A percentile compares a stretch with the other conserved stretches of the same genome.
phyloP scores from a whole-genome alignment of 2,113 vertebrate species.

The Pterocles gutturalis region DNA sequence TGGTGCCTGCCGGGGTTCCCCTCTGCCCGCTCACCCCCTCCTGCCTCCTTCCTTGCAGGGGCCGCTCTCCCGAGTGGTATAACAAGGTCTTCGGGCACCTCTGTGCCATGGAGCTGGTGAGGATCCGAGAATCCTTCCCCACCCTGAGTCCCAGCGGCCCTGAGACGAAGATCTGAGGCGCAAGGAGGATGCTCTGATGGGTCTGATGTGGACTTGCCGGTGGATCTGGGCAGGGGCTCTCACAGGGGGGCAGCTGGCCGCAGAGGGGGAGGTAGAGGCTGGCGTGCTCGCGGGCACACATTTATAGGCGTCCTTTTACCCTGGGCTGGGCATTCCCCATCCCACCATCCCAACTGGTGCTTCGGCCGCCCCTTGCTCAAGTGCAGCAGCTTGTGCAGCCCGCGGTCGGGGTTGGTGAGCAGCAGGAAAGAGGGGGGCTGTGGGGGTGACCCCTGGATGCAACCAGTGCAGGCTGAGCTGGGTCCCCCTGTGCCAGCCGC shows the following conservation, averaged over 20 bases:
- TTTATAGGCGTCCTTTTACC: background rate
- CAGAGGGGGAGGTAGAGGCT: background rate
- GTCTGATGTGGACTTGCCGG: background rate
- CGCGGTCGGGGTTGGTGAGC: rapidly evolving
- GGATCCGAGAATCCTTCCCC: constrained; percentile 87
- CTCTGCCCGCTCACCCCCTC: background rate
- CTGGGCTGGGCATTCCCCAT: rapidly evolving
- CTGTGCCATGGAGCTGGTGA: constrained; percentile 85
- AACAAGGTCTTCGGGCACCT: constrained; percentile 88
- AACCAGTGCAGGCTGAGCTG: background rate
- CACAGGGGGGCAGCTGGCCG: rapidly evolving
- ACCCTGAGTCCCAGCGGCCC: constrained; percentile 72
- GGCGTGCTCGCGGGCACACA: background rate
- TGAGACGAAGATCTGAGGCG: constrained; percentile 81
- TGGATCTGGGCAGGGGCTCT: background rate
- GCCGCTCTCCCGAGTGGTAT: constrained; percentile 91
- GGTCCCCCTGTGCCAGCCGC: rapidly evolving
- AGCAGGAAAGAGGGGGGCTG: background rate
- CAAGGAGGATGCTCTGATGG: background rate
- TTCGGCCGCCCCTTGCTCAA: background rate
- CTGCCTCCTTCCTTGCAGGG: constrained; percentile 70
- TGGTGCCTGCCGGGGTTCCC: rapidly evolving
- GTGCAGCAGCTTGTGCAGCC: background rate
- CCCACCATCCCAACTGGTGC: rapidly evolving
- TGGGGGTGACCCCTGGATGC: background rate